Percentiles rank a stretch among this genome's conserved stretches.
Evolutionary conservation across 1,140 invertebrate species (phyloP).

Genomic region (Trachelipus rathkii): DNA sequence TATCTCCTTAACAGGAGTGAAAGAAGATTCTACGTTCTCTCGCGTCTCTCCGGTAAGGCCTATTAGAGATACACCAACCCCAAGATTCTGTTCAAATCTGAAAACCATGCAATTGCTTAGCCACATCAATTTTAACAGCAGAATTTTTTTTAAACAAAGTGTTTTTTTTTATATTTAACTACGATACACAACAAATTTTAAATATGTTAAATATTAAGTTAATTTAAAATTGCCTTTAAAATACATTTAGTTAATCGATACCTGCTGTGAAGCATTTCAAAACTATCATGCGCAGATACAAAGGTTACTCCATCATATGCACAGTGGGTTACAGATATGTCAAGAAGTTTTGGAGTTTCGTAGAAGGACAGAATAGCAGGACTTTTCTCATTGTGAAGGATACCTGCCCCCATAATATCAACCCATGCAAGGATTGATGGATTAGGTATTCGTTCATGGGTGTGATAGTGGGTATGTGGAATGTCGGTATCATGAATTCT

Average conservation of each 20-base stretch:
- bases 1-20: conserved; percentile 72
- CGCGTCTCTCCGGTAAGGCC: conserved; percentile 88
- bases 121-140: too few species aligned
- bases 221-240: too few species aligned
- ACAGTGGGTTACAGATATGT: conserved; percentile 75
- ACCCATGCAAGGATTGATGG: conserved; percentile 78
- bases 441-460: conserved; percentile 25
- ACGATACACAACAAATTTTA: too few species aligned
- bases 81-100: conserved; percentile 75
- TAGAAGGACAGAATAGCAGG: conserved; percentile 84
- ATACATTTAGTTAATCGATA: conserved; percentile 31
- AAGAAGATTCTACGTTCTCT: conserved; percentile 79
- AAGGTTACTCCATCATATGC: conserved; percentile 90
- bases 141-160: too few species aligned
- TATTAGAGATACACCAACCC: conserved; percentile 81
- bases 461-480: conserved; percentile 35
- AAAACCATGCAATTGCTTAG: too few species aligned
- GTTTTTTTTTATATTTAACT: too few species aligned
- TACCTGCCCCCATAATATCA: conserved; percentile 88
- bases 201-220: too few species aligned
- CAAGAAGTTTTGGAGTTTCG: conserved; percentile 73
- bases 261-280: conserved; percentile 57
- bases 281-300: conserved; percentile 76
- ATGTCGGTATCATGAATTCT: conserved; percentile 64
- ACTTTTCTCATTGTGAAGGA: conserved; percentile 90